Conservation (phyloP, 2,113 vertebrate genomes). For the Ailurus styani region DNA sequence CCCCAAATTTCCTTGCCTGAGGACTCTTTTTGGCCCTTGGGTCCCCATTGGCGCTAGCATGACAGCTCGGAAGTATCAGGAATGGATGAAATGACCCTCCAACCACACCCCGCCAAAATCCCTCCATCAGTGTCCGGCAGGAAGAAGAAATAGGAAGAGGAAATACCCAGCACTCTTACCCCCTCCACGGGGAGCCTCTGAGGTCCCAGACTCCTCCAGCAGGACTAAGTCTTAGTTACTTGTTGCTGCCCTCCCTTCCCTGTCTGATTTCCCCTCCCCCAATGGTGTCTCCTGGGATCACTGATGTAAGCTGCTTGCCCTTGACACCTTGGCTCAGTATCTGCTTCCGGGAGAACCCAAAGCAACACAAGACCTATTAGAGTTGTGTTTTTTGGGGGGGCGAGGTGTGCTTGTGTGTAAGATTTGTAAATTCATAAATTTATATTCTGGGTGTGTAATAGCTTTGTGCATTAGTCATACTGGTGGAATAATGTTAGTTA, state of each 20-base stretch:
- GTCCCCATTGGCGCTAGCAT: not conserved
- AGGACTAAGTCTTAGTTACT: not conserved
- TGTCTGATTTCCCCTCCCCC: not conserved
- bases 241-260: not conserved
- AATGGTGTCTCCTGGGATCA: not conserved
- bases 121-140: not conserved
- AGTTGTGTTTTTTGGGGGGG: not conserved
- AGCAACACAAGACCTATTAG: not conserved
- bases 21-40: not conserved
- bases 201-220: not conserved
- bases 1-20: not conserved
- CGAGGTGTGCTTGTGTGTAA: not conserved
- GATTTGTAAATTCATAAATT: not conserved
- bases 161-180: not conserved
- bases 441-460: not conserved
- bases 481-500: not conserved
- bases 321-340: not conserved
- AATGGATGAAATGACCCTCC: not conserved
- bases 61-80: not conserved
- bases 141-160: not conserved
- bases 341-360: not conserved
- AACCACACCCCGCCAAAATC: not conserved
- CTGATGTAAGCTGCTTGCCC: not conserved
- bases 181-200: no score
- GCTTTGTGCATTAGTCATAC: not conserved